Evolutionary conservation across 2,888 invertebrate species (phyloP).

Genomic region (Laothoe populi): DNA sequence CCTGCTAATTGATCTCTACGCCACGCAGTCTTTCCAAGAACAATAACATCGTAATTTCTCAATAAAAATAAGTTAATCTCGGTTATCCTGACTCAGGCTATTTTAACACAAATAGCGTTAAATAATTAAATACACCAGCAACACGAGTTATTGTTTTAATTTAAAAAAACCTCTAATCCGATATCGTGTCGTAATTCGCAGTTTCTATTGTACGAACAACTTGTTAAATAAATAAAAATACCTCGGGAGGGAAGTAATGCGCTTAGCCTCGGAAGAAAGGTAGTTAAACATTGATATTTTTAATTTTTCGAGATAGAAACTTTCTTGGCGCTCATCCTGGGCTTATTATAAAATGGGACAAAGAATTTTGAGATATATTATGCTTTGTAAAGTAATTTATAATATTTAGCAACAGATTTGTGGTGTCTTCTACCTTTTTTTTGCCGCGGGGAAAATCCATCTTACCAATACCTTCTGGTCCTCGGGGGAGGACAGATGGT

Average conservation of each 20-base stretch:
- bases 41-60: too few species aligned
- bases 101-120: not conserved
- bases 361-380: not conserved
- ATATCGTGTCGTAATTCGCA: constrained; percentile 2
- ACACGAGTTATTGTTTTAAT: constrained; percentile 1
- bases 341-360: not conserved
- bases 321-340: not conserved
- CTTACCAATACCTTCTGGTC: too few species aligned
- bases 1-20: too few species aligned
- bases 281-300: constrained; percentile 19
- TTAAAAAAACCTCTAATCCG: constrained; percentile 6
- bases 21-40: too few species aligned
- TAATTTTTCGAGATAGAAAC: not conserved
- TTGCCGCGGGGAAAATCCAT: too few species aligned
- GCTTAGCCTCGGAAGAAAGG: constrained; percentile 12
- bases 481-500: too few species aligned
- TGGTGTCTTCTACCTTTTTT: too few species aligned
- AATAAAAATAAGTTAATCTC: too few species aligned
- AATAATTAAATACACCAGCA: not conserved
- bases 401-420: too few species aligned
- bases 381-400: too few species aligned
- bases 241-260: constrained; percentile 5
- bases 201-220: constrained; percentile 9
- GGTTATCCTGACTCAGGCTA: too few species aligned
- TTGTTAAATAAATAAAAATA: constrained; percentile 16